phyloP scores from a whole-genome alignment of 2,888 invertebrate species.

The Eudasyphora cyanicolor region DNA sequence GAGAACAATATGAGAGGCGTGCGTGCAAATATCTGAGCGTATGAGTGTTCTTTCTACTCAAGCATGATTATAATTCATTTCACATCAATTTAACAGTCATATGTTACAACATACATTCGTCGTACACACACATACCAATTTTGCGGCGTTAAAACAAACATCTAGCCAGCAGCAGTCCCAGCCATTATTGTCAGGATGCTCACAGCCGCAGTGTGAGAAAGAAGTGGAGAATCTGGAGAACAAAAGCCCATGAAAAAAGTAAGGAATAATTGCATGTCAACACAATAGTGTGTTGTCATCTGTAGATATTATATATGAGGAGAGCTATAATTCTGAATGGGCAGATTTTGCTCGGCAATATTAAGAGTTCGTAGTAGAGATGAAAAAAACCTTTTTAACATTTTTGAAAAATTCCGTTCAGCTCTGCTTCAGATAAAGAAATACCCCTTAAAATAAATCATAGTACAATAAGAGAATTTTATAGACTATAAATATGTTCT shows the following conservation, averaged over 20 bases:
- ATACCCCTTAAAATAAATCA: too few species aligned
- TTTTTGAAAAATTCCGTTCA: too few species aligned
- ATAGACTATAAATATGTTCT: too few species aligned
- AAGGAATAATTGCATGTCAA: slow-evolving; percentile 48
- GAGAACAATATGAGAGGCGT: not conserved
- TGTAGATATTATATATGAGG: slow-evolving; percentile 17
- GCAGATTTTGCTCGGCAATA: too few species aligned
- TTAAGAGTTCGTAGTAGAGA: too few species aligned
- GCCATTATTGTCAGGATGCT: slow-evolving; percentile 13
- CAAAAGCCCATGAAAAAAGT: not conserved
- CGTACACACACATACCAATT: not conserved
- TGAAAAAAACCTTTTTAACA: too few species aligned
- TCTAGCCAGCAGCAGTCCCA: not conserved
- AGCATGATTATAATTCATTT: slow-evolving; percentile 48
- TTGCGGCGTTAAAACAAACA: not conserved
- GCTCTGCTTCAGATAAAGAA: too few species aligned
- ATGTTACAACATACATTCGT: slow-evolving; percentile 23
- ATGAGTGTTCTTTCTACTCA: not conserved
- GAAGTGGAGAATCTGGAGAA: not conserved
- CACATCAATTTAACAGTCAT: slow-evolving; percentile 40
- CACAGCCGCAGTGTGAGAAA: not conserved
- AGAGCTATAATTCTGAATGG: not conserved
- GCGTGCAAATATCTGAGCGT: not conserved
- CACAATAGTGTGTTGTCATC: slow-evolving; percentile 51
- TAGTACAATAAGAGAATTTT: too few species aligned